Conservation (phyloP, 2,888 invertebrate genomes). For the Neoitamus cyanurus region DNA sequence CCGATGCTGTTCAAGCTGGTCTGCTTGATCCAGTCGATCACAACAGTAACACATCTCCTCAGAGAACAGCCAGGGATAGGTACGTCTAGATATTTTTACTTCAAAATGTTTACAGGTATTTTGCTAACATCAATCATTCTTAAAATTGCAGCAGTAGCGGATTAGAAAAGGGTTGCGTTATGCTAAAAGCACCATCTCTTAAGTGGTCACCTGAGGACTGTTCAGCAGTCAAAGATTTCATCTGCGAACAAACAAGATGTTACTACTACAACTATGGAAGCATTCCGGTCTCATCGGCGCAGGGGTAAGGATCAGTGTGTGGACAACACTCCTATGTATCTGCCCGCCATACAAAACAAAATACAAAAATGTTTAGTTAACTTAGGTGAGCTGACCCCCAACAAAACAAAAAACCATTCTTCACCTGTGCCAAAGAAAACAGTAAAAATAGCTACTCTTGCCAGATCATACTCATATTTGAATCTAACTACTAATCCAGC, state of each 20-base stretch:
- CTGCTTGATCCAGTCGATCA: constrained; percentile 71
- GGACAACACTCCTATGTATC: constrained; percentile 52
- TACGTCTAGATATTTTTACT: constrained; percentile 54
- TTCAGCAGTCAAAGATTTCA: constrained; percentile 85
- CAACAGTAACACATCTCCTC: constrained; percentile 80
- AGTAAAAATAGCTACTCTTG: not conserved
- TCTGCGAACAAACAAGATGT: constrained; percentile 90
- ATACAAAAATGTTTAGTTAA: constrained; percentile 55
- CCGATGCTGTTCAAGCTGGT: constrained; percentile 65
- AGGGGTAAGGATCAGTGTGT: constrained; percentile 78
- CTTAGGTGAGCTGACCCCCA: constrained; percentile 67
- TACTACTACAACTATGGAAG: constrained; percentile 92
- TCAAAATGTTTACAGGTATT: not conserved
- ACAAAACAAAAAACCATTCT: constrained; percentile 46
- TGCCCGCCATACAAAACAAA: constrained; percentile 51
- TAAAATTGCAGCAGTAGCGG: constrained; percentile 70
- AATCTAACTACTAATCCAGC: constrained; percentile 19
- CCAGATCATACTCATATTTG: not conserved
- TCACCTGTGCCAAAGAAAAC: not conserved
- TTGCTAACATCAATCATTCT: not conserved
- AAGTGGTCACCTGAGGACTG: constrained; percentile 88
- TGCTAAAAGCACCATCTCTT: constrained; percentile 80
- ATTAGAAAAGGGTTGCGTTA: constrained; percentile 78
- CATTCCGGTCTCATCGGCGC: constrained; percentile 88
- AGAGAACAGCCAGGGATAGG: constrained; percentile 79